Conservation (phyloP, 2,113 vertebrate genomes). For the Eurystomus gularis region DNA sequence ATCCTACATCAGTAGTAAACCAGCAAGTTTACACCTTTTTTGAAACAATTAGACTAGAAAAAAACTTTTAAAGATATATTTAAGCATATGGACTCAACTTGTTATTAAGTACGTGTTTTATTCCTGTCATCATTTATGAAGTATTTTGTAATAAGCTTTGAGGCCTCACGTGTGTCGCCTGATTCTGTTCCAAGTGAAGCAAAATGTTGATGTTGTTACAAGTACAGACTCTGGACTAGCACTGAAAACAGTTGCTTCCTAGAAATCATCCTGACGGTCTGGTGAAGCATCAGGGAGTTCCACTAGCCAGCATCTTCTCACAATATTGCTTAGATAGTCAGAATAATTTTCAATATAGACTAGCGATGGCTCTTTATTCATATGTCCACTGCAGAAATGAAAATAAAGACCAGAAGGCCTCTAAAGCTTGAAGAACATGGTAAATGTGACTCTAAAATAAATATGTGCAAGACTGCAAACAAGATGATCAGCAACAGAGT, state of each 20-base stretch:
- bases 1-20: not conserved
- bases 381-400: not conserved
- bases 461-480: not conserved
- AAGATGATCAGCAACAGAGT: not conserved
- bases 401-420: not conserved
- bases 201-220: not conserved
- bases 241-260: not conserved
- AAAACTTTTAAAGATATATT: not conserved
- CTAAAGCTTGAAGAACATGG: not conserved
- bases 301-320: not conserved
- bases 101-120: not conserved
- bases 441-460: not conserved
- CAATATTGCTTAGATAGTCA: not conserved
- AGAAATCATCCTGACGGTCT: not conserved
- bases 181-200: not conserved
- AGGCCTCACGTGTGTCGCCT: not conserved
- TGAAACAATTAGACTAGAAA: not conserved
- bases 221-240: not conserved
- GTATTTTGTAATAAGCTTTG: not conserved
- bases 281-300: not conserved
- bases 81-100: not conserved
- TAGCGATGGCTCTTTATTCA: not conserved
- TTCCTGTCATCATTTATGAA: not conserved
- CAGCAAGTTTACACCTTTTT: not conserved
- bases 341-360: not conserved